Evolutionary conservation across 1,140 invertebrate species (phyloP).

Genomic region (Vollenhovia emeryi): DNA sequence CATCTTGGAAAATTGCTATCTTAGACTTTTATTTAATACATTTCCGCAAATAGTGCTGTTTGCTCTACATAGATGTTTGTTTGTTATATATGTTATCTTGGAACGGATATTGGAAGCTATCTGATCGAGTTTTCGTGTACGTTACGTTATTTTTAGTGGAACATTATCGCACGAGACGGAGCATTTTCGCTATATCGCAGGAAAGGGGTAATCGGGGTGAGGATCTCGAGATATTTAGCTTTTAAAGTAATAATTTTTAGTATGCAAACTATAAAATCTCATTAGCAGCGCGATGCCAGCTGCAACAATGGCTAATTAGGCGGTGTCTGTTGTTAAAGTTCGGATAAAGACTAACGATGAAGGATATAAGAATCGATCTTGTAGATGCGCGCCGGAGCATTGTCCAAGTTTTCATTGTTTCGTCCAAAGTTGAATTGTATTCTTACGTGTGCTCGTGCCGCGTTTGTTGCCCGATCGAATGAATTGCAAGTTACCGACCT

Average conservation of each 20-base stretch:
- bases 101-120: slow-evolving; percentile 5
- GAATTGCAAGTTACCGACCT: neutral
- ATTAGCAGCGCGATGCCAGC: neutral
- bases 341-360: slow-evolving; percentile 18
- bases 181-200: neutral
- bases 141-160: neutral
- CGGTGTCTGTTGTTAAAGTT: slow-evolving; percentile 9
- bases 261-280: slow-evolving; percentile 22
- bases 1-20: neutral
- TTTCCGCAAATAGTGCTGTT: neutral
- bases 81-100: neutral
- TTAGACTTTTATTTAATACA: slow-evolving; percentile 35
- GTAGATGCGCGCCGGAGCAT: neutral
- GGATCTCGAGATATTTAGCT: slow-evolving; percentile 11
- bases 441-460: slow-evolving; percentile 10
- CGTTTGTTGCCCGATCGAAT: neutral
- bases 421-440: slow-evolving; percentile 54
- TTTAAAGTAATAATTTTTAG: neutral
- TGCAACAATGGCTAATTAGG: slow-evolving; percentile 34
- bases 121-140: neutral
- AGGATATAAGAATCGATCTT: slow-evolving; percentile 52
- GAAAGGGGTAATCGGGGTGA: neutral
- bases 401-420: slow-evolving; percentile 52
- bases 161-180: neutral
- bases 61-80: neutral